phyloP scores from a whole-genome alignment of 2,113 vertebrate species.

The Amphiprion percula region DNA sequence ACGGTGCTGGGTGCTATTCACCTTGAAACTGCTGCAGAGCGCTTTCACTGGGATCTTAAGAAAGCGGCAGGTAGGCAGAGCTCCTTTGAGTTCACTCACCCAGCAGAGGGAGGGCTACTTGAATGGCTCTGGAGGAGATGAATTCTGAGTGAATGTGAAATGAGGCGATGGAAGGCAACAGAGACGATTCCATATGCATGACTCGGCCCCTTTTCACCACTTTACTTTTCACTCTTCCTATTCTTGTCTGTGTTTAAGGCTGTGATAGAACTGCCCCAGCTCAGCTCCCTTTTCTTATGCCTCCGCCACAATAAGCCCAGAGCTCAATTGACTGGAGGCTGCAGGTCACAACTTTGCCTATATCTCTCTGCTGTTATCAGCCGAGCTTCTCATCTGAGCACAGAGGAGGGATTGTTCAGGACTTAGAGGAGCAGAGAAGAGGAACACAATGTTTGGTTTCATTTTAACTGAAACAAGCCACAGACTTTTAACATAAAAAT shows the following conservation, averaged over 20 bases:
- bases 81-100: slow-evolving; percentile 62
- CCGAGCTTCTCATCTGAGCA: slow-evolving; percentile 23
- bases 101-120: slow-evolving; percentile 59
- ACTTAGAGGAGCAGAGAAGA: background rate
- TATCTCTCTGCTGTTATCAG: slow-evolving; percentile 47
- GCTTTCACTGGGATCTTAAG: slow-evolving; percentile 68
- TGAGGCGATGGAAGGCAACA: slow-evolving; percentile 55
- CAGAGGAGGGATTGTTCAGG: slow-evolving; percentile 26
- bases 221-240: slow-evolving; percentile 47
- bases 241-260: slow-evolving; percentile 56
- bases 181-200: slow-evolving; percentile 71
- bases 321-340: slow-evolving; percentile 33
- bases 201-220: slow-evolving; percentile 52
- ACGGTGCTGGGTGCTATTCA: slow-evolving; percentile 43
- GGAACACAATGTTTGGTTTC: background rate
- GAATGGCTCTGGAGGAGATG: slow-evolving; percentile 70
- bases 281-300: slow-evolving; percentile 28
- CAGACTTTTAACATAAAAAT: background rate
- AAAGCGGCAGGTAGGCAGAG: slow-evolving; percentile 53
- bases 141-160: slow-evolving; percentile 72
- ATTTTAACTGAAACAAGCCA: background rate
- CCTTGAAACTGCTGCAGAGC: slow-evolving; percentile 43
- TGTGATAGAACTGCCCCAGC: slow-evolving; percentile 54
- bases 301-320: slow-evolving; percentile 48
- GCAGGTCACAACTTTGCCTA: slow-evolving; percentile 33